Conservation (phyloP, 2,888 invertebrate species). For the Cantharis rustica region DNA sequence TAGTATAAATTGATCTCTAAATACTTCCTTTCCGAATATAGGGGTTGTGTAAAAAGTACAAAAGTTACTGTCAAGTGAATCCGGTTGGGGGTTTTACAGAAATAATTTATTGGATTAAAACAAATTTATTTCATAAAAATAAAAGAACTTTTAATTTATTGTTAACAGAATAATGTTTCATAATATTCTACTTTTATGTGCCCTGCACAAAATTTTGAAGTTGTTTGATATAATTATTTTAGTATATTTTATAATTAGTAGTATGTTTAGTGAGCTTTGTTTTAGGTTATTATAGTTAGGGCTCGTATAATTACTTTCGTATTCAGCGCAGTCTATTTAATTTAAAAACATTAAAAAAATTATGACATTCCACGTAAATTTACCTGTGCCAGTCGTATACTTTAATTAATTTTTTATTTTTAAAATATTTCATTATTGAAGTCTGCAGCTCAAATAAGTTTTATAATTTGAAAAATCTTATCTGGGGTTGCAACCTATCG, state of each 20-base stretch:
- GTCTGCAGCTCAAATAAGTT: neutral
- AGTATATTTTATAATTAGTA: conserved; percentile 5
- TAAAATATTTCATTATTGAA: neutral
- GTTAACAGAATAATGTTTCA: neutral
- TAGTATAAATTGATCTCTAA: neutral
- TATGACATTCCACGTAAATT: neutral
- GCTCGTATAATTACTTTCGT: neutral
- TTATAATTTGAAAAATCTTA: neutral
- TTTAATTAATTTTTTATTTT: neutral
- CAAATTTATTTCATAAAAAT: neutral
- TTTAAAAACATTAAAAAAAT: neutral
- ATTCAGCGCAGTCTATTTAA: neutral
- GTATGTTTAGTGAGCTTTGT: neutral
- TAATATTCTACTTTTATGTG: neutral
- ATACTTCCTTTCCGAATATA: neutral
- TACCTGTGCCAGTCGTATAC: neutral
- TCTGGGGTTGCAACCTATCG: neutral
- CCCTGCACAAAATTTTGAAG: neutral
- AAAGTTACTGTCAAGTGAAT: neutral
- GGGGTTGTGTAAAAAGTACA: neutral
- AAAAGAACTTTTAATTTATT: neutral
- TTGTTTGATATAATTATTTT: neutral
- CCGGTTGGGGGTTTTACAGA: neutral
- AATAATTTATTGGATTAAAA: neutral
- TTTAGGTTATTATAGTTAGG: neutral